phyloP scores from a whole-genome alignment of 2,888 invertebrate genomes.

The Hypomecis atomaria region DNA sequence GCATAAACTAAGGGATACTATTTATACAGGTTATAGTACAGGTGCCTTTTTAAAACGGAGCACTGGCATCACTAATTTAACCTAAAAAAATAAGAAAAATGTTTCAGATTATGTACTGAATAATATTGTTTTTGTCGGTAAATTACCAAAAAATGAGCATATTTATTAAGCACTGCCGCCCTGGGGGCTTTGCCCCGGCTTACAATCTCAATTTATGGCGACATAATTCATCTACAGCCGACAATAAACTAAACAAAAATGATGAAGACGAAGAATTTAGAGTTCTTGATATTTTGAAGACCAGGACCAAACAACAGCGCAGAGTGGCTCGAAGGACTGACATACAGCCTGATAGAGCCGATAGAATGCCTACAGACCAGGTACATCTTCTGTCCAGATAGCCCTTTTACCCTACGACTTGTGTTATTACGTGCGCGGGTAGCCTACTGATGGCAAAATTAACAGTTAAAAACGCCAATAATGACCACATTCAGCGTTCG shows the following conservation, averaged over 20 bases:
- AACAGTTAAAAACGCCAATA: too few species aligned
- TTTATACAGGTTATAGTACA: too few species aligned
- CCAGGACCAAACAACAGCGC: conserved; percentile 59
- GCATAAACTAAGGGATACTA: too few species aligned
- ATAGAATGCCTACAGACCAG: conserved; percentile 75
- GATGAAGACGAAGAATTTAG: conserved; percentile 80
- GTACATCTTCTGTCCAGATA: conserved; percentile 38
- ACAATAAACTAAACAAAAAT: conserved; percentile 56
- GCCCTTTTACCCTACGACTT: neutral
- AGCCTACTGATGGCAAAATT: too few species aligned
- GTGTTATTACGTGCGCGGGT: too few species aligned
- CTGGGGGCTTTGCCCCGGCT: conserved; percentile 51
- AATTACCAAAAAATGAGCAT: conserved; percentile 64
- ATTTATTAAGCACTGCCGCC: conserved; percentile 67
- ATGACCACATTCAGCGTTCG: too few species aligned
- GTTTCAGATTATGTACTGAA: neutral
- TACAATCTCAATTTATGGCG: conserved; percentile 72
- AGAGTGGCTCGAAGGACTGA: conserved; percentile 58
- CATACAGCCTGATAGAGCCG: conserved; percentile 74
- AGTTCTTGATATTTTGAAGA: conserved; percentile 79
- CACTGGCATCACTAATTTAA: neutral
- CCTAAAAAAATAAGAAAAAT: neutral
- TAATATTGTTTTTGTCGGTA: neutral
- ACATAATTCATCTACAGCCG: conserved; percentile 65
- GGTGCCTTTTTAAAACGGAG: too few species aligned